phyloP scores from a whole-genome alignment of 2,888 invertebrate species.

The Hetaerina titia region DNA sequence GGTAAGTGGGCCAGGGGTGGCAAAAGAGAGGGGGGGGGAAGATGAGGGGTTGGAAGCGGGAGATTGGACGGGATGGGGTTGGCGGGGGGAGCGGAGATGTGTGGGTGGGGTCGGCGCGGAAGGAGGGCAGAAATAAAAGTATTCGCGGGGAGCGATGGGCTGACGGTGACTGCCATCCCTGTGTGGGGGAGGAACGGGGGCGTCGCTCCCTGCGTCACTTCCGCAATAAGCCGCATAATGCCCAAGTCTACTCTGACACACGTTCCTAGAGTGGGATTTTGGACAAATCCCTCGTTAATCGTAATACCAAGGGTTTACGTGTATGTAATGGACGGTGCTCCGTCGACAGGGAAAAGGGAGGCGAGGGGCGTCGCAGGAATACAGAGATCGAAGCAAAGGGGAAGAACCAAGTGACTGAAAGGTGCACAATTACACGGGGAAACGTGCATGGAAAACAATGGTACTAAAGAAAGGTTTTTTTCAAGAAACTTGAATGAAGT shows the following conservation, averaged over 20 bases:
- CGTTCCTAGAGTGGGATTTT: slow-evolving; percentile 25
- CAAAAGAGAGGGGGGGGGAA: not conserved
- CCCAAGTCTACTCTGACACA: slow-evolving; percentile 46
- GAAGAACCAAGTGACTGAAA: no score
- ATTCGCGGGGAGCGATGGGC: not conserved
- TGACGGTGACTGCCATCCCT: not conserved
- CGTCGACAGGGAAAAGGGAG: not conserved
- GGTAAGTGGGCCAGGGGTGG: not conserved
- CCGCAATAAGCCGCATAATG: slow-evolving; percentile 46
- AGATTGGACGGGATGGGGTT: not conserved
- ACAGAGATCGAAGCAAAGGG: not conserved
- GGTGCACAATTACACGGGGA: no score
- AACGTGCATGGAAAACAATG: no score
- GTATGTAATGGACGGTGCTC: not conserved
- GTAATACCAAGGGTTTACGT: not conserved
- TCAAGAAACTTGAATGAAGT: no score
- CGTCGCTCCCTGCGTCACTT: slow-evolving; percentile 15
- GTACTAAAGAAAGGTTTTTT: no score
- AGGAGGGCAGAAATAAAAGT: not conserved
- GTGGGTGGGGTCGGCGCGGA: not conserved
- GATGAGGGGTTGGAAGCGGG: not conserved
- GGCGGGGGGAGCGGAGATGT: not conserved
- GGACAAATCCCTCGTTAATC: slow-evolving; percentile 35
- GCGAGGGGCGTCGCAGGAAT: not conserved
- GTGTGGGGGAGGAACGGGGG: not conserved